phyloP scores from a whole-genome alignment of 2,888 invertebrate genomes.

The Nephrotoma appendiculata region DNA sequence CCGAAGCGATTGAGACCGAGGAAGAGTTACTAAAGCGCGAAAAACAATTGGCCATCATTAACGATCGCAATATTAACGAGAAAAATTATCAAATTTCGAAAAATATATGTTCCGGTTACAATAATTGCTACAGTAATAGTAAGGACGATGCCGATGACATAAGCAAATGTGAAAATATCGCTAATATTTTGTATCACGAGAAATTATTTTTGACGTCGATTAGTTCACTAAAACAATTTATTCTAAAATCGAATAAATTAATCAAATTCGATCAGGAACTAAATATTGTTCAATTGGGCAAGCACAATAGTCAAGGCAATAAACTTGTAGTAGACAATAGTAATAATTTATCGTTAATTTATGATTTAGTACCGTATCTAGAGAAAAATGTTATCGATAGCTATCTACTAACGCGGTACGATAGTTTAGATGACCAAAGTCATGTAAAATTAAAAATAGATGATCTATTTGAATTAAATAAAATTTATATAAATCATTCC shows the following conservation, averaged over 20 bases:
- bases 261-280: conserved; percentile 18
- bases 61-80: conserved; percentile 29
- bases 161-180: conserved; percentile 5
- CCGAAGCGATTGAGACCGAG: conserved; percentile 64
- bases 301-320: background rate
- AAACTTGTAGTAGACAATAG: background rate
- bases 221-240: conserved; percentile 21
- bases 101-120: conserved; percentile 27
- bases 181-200: conserved; percentile 13
- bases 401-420: background rate
- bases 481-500: conserved; percentile 17
- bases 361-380: conserved; percentile 16
- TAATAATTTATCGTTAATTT: background rate
- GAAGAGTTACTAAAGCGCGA: conserved; percentile 31
- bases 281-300: background rate
- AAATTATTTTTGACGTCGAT: conserved; percentile 23
- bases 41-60: conserved; percentile 29
- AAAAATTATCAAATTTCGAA: conserved; percentile 29
- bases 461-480: conserved; percentile 21
- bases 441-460: conserved; percentile 14
- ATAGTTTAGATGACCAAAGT: background rate
- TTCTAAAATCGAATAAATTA: conserved; percentile 25
- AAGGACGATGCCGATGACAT: background rate
- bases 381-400: conserved; percentile 10
- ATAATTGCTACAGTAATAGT: conserved; percentile 11